A percentile compares a stretch with the other conserved stretches of the same genome.
Evolutionary conservation across 2,888 invertebrate genomes (phyloP).

Genomic region (Caenorhabditis sp.): DNA sequence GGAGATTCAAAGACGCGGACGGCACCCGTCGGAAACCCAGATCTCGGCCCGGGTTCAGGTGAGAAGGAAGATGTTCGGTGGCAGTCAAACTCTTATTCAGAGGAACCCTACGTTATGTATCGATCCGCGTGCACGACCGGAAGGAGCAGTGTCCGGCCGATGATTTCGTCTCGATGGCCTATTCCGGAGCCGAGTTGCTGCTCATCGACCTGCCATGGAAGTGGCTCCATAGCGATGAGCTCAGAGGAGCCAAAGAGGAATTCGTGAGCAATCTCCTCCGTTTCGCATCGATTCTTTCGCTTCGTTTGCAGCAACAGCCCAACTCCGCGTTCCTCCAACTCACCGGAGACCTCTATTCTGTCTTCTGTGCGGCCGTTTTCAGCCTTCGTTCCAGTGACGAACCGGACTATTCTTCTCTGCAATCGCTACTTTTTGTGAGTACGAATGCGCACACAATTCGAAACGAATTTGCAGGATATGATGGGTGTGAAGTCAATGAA

Average conservation of each 20-base stretch:
- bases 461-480: conserved; percentile 48
- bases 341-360: conserved; percentile 19
- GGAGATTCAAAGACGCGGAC: conserved; percentile 59
- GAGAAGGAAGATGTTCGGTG: no score
- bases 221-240: conserved; percentile 40
- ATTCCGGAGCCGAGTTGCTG: conserved; percentile 63
- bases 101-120: conserved; percentile 75
- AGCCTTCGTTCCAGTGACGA: conserved; percentile 59
- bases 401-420: conserved; percentile 66
- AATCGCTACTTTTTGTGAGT: conserved; percentile 51
- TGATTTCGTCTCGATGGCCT: conserved; percentile 65
- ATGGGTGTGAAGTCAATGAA: conserved; percentile 58
- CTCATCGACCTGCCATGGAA: conserved; percentile 67
- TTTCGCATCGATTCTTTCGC: neutral
- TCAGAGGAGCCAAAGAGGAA: conserved; percentile 59
- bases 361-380: conserved; percentile 62
- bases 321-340: conserved; percentile 36
- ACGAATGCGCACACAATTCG: neutral
- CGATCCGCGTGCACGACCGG: conserved; percentile 62
- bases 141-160: conserved; percentile 66
- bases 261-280: conserved; percentile 44
- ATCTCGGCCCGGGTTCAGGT: conserved; percentile 46
- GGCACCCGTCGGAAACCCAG: conserved; percentile 57
- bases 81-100: no score
- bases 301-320: conserved; percentile 20